Base-by-base conservation (phyloP, 2,113 vertebrate species). In the Austrofundulus limnaeus region DNA sequence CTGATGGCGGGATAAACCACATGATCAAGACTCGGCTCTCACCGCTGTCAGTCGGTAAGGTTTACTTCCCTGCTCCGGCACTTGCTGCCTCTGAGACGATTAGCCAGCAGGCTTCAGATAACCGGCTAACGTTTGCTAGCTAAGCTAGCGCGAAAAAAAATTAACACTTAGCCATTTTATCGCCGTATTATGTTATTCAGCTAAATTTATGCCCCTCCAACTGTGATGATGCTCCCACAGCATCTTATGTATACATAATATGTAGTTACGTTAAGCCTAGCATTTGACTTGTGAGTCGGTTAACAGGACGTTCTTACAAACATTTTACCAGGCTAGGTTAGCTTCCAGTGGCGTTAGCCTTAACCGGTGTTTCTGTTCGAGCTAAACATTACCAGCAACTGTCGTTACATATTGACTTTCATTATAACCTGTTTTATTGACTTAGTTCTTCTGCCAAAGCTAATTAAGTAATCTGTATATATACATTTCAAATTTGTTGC, bases 21-120 rank as follows among this genome's bases (percentile, higher is more conserved):
- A 90, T 89, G 87, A 77, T 77, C 85, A 81, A 85, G 80, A 85
- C 69, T 81, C 49, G 66, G 61, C 54, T 66, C 80, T 79, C 84
- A 34, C 80, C 77, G 73, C 65, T 87, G 85, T 85, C 81, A 86
- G 55, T 89, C 67, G 92, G 92, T 93, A 91, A n/a, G 63, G 92
- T 92, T 85, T 80, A 89, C 78, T 75, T 79, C 66, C 62, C 39
- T 71, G 66, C 68, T 34, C 31, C 31, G 31, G 31, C 31, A 34
- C 31, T 34, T 10, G 31, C 31, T 81, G 78, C 73, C 86, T 77
- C 66, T 76, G 81, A 77, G 68, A 79, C 80, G 82, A 62, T 77
- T 86, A 81, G 81, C 81, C 81, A 79, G 72, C 75, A 80, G 76
- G 71, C 75, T 72, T 69, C 67, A 62, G 63, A 38, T 59, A 85